These are phyloP conservation scores for Archaeoteleia sp. DNA, from an alignment of 2,888 invertebrate genomes.

Conservation along the genomic window DNA sequence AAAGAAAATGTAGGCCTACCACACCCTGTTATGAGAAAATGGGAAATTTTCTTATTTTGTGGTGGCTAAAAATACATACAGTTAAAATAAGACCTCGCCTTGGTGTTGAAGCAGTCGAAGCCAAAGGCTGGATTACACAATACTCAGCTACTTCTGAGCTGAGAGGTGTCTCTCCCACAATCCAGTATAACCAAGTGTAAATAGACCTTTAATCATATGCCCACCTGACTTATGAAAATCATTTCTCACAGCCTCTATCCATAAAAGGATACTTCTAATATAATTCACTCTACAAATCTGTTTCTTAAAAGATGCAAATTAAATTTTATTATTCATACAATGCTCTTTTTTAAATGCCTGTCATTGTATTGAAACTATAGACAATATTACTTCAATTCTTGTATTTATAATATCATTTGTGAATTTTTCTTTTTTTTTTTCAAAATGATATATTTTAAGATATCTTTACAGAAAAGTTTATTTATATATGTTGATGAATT, in stretches of 20 bases:
- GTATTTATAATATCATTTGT: no score
- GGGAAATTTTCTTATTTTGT: slow-evolving; percentile 50
- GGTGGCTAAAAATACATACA: slow-evolving; percentile 56
- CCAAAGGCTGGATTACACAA: slow-evolving; percentile 60
- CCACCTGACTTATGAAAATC: slow-evolving; percentile 62
- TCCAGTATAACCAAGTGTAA: slow-evolving; percentile 49
- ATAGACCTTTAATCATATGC: slow-evolving; percentile 56
- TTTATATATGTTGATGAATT: no score
- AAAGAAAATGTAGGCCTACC: slow-evolving; percentile 34
- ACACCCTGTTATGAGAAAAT: slow-evolving; percentile 45
- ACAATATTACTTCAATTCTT: no score
- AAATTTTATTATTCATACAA: slow-evolving; percentile 24
- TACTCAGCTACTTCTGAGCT: slow-evolving; percentile 45
- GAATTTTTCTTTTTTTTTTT: no score
- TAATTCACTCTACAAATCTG: no score
- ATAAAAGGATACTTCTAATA: slow-evolving; percentile 54
- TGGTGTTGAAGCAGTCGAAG: slow-evolving; percentile 51
- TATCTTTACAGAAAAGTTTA: no score
- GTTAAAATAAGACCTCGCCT: slow-evolving; percentile 60
- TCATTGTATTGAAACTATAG: no score
- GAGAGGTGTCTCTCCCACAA: slow-evolving; percentile 52
- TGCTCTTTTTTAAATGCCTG: no score
- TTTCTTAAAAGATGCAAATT: slow-evolving; percentile 48
- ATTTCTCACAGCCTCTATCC: slow-evolving; percentile 54
- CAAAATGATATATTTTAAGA: no score